These are phyloP conservation scores for Blastomussa wellsi DNA, from an alignment of 92 coral and sea anemone genomes.

Conservation along the genomic window DNA sequence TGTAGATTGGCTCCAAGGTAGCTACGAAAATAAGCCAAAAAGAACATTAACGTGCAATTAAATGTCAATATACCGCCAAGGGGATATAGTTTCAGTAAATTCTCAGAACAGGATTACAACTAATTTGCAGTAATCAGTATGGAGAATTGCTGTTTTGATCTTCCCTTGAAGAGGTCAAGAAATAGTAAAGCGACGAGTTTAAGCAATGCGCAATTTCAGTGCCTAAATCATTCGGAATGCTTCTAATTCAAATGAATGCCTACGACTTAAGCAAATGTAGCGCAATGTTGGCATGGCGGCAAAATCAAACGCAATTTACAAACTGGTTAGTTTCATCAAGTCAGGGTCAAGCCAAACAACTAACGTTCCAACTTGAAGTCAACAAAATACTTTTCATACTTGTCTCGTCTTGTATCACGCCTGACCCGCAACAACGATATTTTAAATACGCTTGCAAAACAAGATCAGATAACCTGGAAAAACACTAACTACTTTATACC, in stretches of 20 bases:
- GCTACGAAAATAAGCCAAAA: slow-evolving; percentile 46
- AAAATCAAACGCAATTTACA: slow-evolving; percentile 3
- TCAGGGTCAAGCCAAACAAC: slow-evolving; percentile 6
- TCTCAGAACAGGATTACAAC: not conserved
- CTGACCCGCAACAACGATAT: not conserved
- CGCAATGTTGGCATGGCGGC: not conserved
- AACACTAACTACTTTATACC: not conserved
- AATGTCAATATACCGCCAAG: not conserved
- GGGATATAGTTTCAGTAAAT: not conserved
- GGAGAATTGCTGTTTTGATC: slow-evolving; percentile 1
- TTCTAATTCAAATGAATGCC: slow-evolving; percentile 1
- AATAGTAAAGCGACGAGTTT: not conserved
- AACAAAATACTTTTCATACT: not conserved
- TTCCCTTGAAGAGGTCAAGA: not conserved
- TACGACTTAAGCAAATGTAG: slow-evolving; percentile 26
- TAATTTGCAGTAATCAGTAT: not conserved
- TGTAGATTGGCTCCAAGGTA: slow-evolving; percentile 75
- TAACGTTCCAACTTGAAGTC: not conserved
- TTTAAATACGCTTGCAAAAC: not conserved
- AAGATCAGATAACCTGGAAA: slow-evolving; percentile 8
- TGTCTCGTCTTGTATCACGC: not conserved
- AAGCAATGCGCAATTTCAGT: not conserved
- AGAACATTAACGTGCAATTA: not conserved
- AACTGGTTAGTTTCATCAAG: not conserved
- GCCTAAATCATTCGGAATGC: not conserved